A percentile compares a stretch with the other conserved stretches of the same genome.
Conservation (phyloP, 1,140 invertebrate genomes). For the Anthonomus grandis region DNA sequence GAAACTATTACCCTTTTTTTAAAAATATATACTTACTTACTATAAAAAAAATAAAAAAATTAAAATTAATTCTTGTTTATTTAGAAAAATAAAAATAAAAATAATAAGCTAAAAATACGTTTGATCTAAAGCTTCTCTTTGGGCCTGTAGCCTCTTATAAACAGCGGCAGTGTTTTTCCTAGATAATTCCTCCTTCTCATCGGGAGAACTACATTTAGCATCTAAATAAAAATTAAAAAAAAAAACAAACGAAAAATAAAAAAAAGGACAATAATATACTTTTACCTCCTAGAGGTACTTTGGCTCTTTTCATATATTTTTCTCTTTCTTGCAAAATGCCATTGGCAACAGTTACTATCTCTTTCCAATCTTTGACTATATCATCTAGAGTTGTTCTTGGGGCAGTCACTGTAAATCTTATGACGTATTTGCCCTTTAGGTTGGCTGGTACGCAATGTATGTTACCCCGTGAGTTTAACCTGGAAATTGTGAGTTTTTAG, state of each 20-base stretch:
- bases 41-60: no score
- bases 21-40: no score
- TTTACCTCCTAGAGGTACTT: constrained; percentile 71
- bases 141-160: no score
- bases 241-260: constrained; percentile 3
- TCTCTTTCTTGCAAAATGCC: constrained; percentile 63
- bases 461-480: constrained; percentile 78
- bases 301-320: constrained; percentile 52
- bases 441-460: constrained; percentile 93
- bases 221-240: no score
- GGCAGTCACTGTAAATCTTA: constrained; percentile 88
- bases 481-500: constrained; percentile 1
- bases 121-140: no score
- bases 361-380: constrained; percentile 85
- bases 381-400: constrained; percentile 84
- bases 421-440: constrained; percentile 87
- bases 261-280: constrained; percentile 6
- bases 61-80: no score
- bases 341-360: constrained; percentile 76
- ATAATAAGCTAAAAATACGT: no score
- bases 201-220: no score
- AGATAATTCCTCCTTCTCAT: no score
- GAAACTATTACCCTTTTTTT: no score
- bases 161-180: no score
- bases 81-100: no score